Percentiles rank a stretch among this genome's conserved stretches.
Evolutionary conservation across 2,113 vertebrate species (phyloP).

Genomic region (Gymnocephalus cernua): DNA sequence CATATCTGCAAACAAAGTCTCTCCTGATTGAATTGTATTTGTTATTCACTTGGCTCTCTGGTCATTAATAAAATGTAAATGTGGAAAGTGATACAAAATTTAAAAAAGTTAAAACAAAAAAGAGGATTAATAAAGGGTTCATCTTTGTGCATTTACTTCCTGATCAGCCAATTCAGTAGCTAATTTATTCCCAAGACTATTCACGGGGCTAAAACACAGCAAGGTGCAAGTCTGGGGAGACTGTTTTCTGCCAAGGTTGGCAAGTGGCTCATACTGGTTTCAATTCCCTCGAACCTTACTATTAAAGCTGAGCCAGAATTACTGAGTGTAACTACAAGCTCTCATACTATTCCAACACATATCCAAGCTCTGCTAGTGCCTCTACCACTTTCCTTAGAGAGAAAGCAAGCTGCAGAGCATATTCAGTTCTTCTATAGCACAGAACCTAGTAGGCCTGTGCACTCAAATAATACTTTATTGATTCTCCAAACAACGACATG

Average conservation of each 20-base stretch:
- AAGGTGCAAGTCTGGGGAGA: conserved; percentile 31
- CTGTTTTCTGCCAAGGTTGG: conserved; percentile 22
- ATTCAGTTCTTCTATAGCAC: not conserved
- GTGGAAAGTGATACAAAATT: not conserved
- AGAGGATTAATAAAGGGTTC: no score
- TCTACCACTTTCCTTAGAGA: conserved; percentile 16
- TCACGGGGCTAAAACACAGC: conserved; percentile 29
- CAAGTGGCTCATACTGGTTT: conserved; percentile 19
- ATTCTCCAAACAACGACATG: not conserved
- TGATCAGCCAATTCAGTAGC: not conserved
- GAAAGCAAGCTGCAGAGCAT: conserved; percentile 6
- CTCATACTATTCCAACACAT: conserved; percentile 33
- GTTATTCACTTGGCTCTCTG: not conserved
- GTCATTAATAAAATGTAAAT: not conserved
- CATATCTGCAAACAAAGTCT: no score
- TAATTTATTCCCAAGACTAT: conserved; percentile 32
- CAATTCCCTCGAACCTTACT: conserved; percentile 33
- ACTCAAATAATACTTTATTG: not conserved
- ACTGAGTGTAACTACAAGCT: conserved; percentile 16
- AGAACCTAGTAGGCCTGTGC: not conserved
- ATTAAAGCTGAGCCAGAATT: conserved; percentile 39
- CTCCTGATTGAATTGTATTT: no score
- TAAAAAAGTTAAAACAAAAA: not conserved
- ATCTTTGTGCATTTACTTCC: conserved; percentile 2
- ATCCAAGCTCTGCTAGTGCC: conserved; percentile 1